Percentiles rank a stretch among this genome's conserved stretches.
Conservation (phyloP, 30 jellyfish, hydroid and myxozoan genomes). For the Pelagia noctiluca region DNA sequence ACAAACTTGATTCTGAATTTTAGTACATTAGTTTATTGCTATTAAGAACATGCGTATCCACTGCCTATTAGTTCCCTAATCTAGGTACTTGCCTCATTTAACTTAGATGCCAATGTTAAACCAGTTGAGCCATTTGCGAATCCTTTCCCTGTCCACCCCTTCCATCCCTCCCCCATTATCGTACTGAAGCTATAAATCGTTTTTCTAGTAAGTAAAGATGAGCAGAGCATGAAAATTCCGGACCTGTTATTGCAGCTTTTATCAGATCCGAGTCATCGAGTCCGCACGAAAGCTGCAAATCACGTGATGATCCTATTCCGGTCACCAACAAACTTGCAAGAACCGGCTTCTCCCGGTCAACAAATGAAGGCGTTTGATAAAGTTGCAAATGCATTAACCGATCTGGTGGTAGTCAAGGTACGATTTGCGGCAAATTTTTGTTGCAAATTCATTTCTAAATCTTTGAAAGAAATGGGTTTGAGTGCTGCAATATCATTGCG, state of each 20-base stretch:
- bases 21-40: too few species aligned
- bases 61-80: too few species aligned
- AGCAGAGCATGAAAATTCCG: constrained; percentile 1
- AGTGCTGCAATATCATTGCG: too few species aligned
- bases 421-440: not conserved
- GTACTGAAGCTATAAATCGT: not conserved
- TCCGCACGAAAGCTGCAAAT: constrained; percentile 58
- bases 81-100: too few species aligned
- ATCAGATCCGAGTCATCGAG: constrained; percentile 55
- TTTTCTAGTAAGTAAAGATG: not conserved
- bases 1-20: too few species aligned
- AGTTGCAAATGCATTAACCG: constrained; percentile 68
- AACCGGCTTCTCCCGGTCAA: constrained; percentile 36
- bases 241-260: constrained; percentile 41
- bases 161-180: not conserved
- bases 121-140: too few species aligned
- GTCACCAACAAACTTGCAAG: not conserved
- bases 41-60: too few species aligned
- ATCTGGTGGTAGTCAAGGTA: constrained; percentile 49
- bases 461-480: too few species aligned
- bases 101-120: too few species aligned
- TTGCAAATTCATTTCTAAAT: not conserved
- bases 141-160: too few species aligned
- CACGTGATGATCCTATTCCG: constrained; percentile 40
- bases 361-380: constrained; percentile 41